phyloP scores from a whole-genome alignment of 1,140 invertebrate species.

The Drosophila triauraria region DNA sequence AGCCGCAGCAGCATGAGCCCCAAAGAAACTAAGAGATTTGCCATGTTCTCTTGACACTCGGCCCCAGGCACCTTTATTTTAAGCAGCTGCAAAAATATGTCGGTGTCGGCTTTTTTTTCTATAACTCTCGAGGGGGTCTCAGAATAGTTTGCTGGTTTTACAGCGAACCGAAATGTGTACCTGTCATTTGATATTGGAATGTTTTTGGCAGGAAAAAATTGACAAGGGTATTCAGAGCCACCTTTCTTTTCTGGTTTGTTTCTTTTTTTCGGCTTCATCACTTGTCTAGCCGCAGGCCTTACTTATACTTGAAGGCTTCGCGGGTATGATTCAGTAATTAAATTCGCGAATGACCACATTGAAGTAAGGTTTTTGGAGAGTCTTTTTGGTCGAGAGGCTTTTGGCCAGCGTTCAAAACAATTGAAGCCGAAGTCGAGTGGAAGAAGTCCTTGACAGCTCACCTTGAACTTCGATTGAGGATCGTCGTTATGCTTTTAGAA shows the following conservation, averaged over 20 bases:
- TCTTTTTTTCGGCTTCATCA: constrained; percentile 4
- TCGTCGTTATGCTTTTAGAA: constrained; percentile 29
- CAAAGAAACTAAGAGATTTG: constrained; percentile 33
- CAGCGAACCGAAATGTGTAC: constrained; percentile 9
- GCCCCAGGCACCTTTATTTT: constrained; percentile 20
- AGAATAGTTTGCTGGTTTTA: constrained; percentile 3
- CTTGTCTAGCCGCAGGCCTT: constrained; percentile 33
- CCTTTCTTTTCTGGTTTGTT: constrained; percentile 34
- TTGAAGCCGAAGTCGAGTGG: constrained; percentile 13
- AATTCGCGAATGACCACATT: constrained; percentile 61
- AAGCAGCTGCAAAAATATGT: constrained; percentile 26
- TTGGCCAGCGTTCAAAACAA: constrained; percentile 33
- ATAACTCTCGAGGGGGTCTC: constrained; percentile 4
- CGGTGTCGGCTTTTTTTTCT: constrained; percentile 19
- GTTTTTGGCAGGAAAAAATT: constrained; percentile 21
- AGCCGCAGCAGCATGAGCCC: constrained; percentile 46
- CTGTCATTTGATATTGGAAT: constrained; percentile 26
- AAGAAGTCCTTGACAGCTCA: constrained; percentile 37
- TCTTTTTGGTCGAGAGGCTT: constrained; percentile 19
- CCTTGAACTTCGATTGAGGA: constrained; percentile 50
- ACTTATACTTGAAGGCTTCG: constrained; percentile 29
- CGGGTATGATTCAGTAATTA: constrained; percentile 67
- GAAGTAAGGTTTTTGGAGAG: constrained; percentile 37
- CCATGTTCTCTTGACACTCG: constrained; percentile 22
- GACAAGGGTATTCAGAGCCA: constrained; percentile 25